Conservation (phyloP, 1,140 invertebrate genomes). For the Propsilocerus akamusi region DNA sequence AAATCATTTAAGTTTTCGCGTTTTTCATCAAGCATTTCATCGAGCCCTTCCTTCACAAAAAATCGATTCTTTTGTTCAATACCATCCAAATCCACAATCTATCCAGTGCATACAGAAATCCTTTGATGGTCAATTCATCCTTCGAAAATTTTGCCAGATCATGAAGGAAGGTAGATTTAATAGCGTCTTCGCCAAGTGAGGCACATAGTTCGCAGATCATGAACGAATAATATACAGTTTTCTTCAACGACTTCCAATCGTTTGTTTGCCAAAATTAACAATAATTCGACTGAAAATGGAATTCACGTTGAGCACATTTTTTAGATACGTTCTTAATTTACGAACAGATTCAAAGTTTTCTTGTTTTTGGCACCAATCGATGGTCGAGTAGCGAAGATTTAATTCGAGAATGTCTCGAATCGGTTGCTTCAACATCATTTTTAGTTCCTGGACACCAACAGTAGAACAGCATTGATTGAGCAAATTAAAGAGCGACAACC, state of each 20-base stretch:
- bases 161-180: neutral
- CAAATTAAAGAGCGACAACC: constrained; percentile 1
- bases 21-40: neutral
- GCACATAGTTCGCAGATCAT: neutral
- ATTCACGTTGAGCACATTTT: neutral
- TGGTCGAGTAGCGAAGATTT: neutral
- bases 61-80: neutral
- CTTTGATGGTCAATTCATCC: neutral
- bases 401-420: neutral
- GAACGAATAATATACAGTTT: neutral
- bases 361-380: constrained; percentile 4
- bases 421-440: constrained; percentile 4
- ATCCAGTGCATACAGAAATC: neutral
- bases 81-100: neutral
- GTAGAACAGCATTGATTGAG: neutral
- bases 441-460: neutral
- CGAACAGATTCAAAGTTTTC: neutral
- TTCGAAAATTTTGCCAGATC: neutral
- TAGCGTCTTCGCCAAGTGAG: neutral
- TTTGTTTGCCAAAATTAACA: neutral
- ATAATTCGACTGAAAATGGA: neutral
- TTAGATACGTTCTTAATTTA: neutral
- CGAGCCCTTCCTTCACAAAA: neutral
- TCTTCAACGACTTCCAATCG: constrained; percentile 1
- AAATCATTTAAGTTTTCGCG: neutral